Evolutionary conservation across 2,888 invertebrate genomes (phyloP).

Genomic region (Drosophila stalkeri): DNA sequence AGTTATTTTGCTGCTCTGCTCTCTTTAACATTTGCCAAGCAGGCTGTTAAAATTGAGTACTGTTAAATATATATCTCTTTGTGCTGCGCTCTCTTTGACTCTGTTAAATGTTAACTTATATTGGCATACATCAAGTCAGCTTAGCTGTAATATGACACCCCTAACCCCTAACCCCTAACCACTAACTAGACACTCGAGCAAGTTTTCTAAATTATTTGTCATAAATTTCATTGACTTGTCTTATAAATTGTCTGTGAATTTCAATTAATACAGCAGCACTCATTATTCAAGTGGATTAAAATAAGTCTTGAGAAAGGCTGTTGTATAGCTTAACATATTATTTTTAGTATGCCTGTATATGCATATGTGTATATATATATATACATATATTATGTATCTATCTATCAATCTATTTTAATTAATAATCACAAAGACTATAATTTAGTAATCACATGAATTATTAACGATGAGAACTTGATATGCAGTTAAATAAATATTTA

Average conservation of each 20-base stretch:
- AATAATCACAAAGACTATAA: not conserved
- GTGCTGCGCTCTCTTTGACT: constrained; percentile 33
- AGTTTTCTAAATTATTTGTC: constrained; percentile 32
- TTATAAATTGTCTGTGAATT: constrained; percentile 42
- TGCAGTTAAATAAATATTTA: no score
- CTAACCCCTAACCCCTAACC: no score
- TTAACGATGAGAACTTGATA: not conserved
- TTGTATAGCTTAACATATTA: not conserved
- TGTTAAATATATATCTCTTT: not conserved
- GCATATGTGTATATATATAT: no score
- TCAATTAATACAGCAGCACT: constrained; percentile 35
- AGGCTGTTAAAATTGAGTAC: constrained; percentile 15
- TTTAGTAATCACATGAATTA: not conserved
- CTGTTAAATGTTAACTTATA: not conserved
- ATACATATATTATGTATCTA: no score
- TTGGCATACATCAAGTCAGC: constrained; percentile 33
- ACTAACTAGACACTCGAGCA: no score
- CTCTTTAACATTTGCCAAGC: not conserved
- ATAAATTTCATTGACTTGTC: constrained; percentile 38
- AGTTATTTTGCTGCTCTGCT: not conserved
- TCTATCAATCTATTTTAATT: not conserved
- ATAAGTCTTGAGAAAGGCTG: not conserved
- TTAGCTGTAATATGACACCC: constrained; percentile 3
- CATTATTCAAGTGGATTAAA: constrained; percentile 23
- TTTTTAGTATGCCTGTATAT: not conserved